Evolutionary conservation across 2,113 vertebrate genomes (phyloP), one percentile per base, ranked within the genome.

Genomic region (Maccullochella peelii): DNA sequence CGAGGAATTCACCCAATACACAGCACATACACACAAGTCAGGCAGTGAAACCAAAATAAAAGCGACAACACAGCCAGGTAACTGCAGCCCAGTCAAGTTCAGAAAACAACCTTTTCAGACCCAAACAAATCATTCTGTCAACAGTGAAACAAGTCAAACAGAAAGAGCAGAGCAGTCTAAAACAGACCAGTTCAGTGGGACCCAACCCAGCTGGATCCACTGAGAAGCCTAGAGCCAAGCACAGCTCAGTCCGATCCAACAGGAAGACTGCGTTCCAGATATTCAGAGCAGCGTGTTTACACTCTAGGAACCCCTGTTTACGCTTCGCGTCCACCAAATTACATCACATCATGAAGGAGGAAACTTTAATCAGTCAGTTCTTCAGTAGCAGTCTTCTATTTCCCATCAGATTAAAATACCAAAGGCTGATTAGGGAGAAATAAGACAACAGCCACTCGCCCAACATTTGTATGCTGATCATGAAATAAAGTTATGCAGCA

Each of bases 221-320:
- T 5, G 20, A 86, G 47, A 44, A 82, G 27, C 49, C 49, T 73
- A 66, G 14, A 84, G 89, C 88, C 85, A 85, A 91, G 79, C 83
- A 25, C 66, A 65, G 72, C 80, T 74, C 79, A 69, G 67, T 47
- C 55, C 68, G 12, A 66, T 62, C 80, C 84, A 90, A 81, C 27
- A 63, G 52, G 33, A 42, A 21, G 66, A 59, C 80, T 73, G 69
- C 86, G 78, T 77, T 85, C 75, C 81, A 89, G 86, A 91, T 84
- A 90, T 87, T 88, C 87, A 81, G 52, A 84, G 85, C 42, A 30
- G 71, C 42, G 11, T 92, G 88, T 94, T 94, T 92, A 94, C 65
- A 88, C 82, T 89, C 74, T 8, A 58, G 65, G 77, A 86, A 88
- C 47, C 76, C 58, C 54, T 82, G 92, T 94, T 92, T 92, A 92